phyloP scores from a whole-genome alignment of 2,797 vertebrate genomes.

The Cottoperca gobio region DNA sequence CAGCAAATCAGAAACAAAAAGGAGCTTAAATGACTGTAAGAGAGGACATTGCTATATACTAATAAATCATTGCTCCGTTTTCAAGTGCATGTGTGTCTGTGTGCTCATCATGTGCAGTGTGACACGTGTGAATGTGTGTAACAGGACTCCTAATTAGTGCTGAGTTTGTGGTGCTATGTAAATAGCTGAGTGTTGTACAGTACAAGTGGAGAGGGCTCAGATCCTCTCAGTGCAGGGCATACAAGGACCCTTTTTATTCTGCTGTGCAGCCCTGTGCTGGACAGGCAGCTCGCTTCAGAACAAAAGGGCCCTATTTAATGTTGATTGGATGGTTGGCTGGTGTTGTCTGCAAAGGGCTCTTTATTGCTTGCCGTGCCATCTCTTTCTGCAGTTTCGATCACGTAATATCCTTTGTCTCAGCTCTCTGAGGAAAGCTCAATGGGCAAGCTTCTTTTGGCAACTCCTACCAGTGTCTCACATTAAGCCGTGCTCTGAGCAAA shows the following conservation, averaged over 20 bases:
- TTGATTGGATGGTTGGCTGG: constrained; percentile 65
- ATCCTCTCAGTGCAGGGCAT: constrained; percentile 59
- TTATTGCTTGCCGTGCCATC: constrained; percentile 59
- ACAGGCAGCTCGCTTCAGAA: constrained; percentile 61
- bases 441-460: constrained; percentile 48
- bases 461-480: constrained; percentile 30
- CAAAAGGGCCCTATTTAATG: constrained; percentile 70
- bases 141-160: constrained; percentile 59
- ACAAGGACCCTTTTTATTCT: constrained; percentile 74
- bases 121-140: constrained; percentile 39
- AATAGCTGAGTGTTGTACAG: constrained; percentile 73
- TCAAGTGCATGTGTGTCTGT: constrained; percentile 15
- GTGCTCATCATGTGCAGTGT: constrained; percentile 22
- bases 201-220: constrained; percentile 57
- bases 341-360: constrained; percentile 59
- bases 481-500: constrained; percentile 37
- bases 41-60: constrained; percentile 6
- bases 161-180: constrained; percentile 52
- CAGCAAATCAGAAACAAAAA: constrained; percentile 49
- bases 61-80: constrained; percentile 43
- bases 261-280: constrained; percentile 59
- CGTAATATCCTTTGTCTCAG: constrained; percentile 49
- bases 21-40: constrained; percentile 30
- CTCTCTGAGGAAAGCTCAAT: constrained; percentile 35
- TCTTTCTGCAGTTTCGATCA: constrained; percentile 53